Evolutionary conservation across 2,113 vertebrate species (phyloP).

Genomic region (Thunnus maccoyii): DNA sequence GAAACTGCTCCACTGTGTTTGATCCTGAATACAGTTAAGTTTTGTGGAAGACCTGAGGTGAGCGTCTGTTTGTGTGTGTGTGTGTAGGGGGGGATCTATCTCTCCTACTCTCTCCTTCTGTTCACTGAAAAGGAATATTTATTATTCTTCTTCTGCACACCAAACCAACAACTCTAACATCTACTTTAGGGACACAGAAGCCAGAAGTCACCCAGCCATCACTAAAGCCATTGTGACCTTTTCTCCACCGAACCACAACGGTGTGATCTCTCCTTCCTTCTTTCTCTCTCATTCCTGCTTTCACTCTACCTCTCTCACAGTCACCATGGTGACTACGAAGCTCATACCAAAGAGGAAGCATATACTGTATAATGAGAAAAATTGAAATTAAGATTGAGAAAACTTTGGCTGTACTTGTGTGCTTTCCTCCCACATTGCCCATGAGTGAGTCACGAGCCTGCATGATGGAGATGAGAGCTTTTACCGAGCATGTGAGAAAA

Average conservation of each 20-base stretch:
- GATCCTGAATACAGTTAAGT: not conserved
- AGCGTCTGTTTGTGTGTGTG: slow-evolving; percentile 1
- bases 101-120: not conserved
- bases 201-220: not conserved
- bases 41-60: not conserved
- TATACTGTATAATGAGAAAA: slow-evolving; percentile 43
- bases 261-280: not conserved
- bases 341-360: slow-evolving; percentile 44
- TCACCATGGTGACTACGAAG: slow-evolving; percentile 67
- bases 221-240: not conserved
- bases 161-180: not conserved
- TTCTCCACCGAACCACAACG: not conserved
- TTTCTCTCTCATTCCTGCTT: not conserved
- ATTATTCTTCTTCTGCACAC: too few relatives aligned
- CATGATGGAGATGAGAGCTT: slow-evolving; percentile 65
- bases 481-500: slow-evolving; percentile 56
- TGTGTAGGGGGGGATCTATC: not conserved
- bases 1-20: not conserved
- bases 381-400: slow-evolving; percentile 58
- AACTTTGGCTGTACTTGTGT: slow-evolving; percentile 69
- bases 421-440: slow-evolving; percentile 69
- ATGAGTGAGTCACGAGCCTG: slow-evolving; percentile 70
- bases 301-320: slow-evolving; percentile 19
- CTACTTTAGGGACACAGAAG: slow-evolving; percentile 7
- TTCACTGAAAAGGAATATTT: not conserved